Evolutionary conservation across 2,797 vertebrate species (phyloP), one percentile per base, ranked within the genome.

Genomic region (Poecilia velifera): DNA sequence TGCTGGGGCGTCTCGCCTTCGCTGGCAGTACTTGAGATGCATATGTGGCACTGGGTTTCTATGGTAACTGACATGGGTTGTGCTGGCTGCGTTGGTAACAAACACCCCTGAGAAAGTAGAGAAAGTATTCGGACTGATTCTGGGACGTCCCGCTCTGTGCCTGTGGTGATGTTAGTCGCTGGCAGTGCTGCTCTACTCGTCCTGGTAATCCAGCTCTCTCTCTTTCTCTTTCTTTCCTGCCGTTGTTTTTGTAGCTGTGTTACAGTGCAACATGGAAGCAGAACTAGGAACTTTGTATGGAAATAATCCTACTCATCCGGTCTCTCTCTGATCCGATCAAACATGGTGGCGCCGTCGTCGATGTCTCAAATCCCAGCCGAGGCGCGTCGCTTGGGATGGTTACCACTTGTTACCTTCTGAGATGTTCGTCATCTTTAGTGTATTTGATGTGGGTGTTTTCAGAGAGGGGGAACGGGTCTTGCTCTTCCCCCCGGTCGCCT

Each of bases 81-180:
- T 94, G 93, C 93, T 94, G 94, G 95, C 94, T 95, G 91, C 91
- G 84, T 93, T 85, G 90, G 89, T 92, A 88, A 94, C 91, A 89
- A 88, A 94, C 91, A 89, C 93, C 93, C 94, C 93, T 93, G 94
- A 95, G 94, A 91, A 92, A 84, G 75, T 88, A 86, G 91, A 94
- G 93, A 49, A 49, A 51, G 92, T 93, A 90, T 94, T 93, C 90
- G 87, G 81, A 89, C 92, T 87, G 86, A 88, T 93, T 86, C 90
- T 87, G 80, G 85, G 79, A 83, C 78, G 82, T 92, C 89, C 89
- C 81, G 81, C 88, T 86, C 73, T 55, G 76, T 82, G 85, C 92
- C 87, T 83, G 72, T 43, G 28, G 64, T 86, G 78, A 88, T 78
- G 62, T 87, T 88, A 74, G 78, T 87, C 87, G 86, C 90, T 91